Conservation (phyloP, 1,140 invertebrate species). For the Drosophila ercepeae region DNA sequence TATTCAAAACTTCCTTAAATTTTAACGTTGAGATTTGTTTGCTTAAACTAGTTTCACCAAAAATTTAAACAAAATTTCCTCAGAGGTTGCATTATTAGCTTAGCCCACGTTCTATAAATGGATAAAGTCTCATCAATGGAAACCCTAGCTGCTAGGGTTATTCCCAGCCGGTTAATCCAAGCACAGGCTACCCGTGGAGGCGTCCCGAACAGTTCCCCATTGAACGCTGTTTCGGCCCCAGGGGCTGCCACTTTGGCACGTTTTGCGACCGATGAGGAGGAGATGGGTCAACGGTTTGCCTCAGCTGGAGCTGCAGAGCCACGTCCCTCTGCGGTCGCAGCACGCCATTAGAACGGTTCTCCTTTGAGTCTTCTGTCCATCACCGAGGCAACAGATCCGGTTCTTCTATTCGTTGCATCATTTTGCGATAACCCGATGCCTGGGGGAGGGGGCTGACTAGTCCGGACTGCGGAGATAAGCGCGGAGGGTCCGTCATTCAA, state of each 20-base stretch:
- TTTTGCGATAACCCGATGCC: neutral
- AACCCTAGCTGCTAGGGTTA: slow-evolving; percentile 89
- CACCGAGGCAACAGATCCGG: slow-evolving; percentile 72
- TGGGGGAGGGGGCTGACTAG: neutral
- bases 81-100: neutral
- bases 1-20: neutral
- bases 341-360: slow-evolving; percentile 92
- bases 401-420: neutral
- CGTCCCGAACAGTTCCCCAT: slow-evolving; percentile 89
- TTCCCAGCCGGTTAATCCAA: slow-evolving; percentile 84
- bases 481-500: slow-evolving; percentile 31
- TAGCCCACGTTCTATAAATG: neutral
- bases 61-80: neutral
- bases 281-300: slow-evolving; percentile 89
- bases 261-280: slow-evolving; percentile 88
- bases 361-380: slow-evolving; percentile 89
- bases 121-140: slow-evolving; percentile 84
- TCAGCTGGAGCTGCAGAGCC: slow-evolving; percentile 87
- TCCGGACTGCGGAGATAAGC: slow-evolving; percentile 10
- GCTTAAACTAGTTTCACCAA: neutral
- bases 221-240: slow-evolving; percentile 87
- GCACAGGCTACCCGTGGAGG: slow-evolving; percentile 30
- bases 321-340: slow-evolving; percentile 89
- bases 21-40: neutral
- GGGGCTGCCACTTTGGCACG: slow-evolving; percentile 87